Conservation (phyloP, 1,140 invertebrate genomes). For the Diplogasteroides magnus region DNA sequence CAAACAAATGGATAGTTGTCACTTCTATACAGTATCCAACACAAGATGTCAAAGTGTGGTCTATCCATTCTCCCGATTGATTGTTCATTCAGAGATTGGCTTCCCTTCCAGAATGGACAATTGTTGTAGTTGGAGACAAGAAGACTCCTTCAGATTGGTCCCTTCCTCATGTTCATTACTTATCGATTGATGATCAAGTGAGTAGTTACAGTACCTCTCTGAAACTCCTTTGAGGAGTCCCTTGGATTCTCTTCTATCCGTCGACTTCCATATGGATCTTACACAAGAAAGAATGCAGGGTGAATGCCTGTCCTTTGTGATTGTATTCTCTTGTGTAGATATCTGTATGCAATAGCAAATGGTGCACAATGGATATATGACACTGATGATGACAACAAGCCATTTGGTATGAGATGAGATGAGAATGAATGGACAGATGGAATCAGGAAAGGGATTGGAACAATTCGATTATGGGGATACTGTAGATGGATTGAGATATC, state of each 20-base stretch:
- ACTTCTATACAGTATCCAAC: slow-evolving; percentile 26
- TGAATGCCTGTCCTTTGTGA: too few species aligned
- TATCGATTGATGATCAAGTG: slow-evolving; percentile 26
- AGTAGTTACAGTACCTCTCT: not conserved
- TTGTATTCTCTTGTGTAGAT: too few species aligned
- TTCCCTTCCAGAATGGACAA: slow-evolving; percentile 12
- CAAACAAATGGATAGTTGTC: slow-evolving; percentile 37
- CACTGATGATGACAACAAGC: slow-evolving; percentile 56
- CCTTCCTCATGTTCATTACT: slow-evolving; percentile 15
- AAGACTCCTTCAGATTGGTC: slow-evolving; percentile 30
- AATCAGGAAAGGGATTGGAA: slow-evolving; percentile 6
- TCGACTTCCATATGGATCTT: slow-evolving; percentile 28
- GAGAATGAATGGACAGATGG: not conserved
- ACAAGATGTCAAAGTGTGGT: slow-evolving; percentile 19
- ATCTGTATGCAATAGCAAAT: slow-evolving; percentile 43
- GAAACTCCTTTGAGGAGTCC: slow-evolving; percentile 1
- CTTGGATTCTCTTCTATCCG: slow-evolving; percentile 22
- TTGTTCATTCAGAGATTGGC: slow-evolving; percentile 15
- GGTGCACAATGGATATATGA: slow-evolving; percentile 56
- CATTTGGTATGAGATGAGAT: slow-evolving; percentile 21
- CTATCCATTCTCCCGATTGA: not conserved
- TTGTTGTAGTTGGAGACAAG: slow-evolving; percentile 28
- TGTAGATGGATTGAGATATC: not conserved
- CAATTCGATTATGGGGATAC: slow-evolving; percentile 13
- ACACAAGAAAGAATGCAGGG: slow-evolving; percentile 41